Evolutionary conservation across 1,140 invertebrate species (phyloP).

Genomic region (Cydia splendana): DNA sequence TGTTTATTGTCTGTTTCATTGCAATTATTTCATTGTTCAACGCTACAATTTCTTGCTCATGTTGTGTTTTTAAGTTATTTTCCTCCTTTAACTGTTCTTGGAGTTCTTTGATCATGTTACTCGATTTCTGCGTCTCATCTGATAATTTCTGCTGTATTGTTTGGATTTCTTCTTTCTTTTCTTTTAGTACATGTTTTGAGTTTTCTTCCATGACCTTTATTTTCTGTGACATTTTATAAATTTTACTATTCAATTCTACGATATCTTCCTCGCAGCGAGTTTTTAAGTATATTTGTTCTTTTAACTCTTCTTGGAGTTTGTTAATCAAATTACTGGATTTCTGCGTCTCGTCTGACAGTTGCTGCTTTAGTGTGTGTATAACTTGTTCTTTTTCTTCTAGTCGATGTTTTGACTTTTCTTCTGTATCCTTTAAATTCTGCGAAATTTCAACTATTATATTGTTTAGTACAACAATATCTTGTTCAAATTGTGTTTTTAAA

Average conservation of each 20-base stretch:
- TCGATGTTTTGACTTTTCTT: background rate
- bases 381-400: background rate
- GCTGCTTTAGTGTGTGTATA: background rate
- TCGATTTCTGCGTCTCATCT: background rate
- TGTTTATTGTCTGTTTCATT: background rate
- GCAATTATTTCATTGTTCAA: background rate
- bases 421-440: background rate
- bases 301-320: background rate
- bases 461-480: background rate
- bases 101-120: background rate
- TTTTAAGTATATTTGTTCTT: background rate
- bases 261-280: background rate
- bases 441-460: conserved; percentile 7
- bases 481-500: background rate
- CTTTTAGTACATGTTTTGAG: background rate
- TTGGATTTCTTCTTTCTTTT: background rate
- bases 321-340: background rate
- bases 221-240: background rate
- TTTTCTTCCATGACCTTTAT: background rate
- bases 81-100: background rate
- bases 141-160: background rate
- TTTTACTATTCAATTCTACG: background rate
- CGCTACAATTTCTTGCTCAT: background rate
- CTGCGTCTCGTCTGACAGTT: background rate
- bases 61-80: background rate